phyloP scores from a whole-genome alignment of 2,888 invertebrate species.

The Idaea biselata region DNA sequence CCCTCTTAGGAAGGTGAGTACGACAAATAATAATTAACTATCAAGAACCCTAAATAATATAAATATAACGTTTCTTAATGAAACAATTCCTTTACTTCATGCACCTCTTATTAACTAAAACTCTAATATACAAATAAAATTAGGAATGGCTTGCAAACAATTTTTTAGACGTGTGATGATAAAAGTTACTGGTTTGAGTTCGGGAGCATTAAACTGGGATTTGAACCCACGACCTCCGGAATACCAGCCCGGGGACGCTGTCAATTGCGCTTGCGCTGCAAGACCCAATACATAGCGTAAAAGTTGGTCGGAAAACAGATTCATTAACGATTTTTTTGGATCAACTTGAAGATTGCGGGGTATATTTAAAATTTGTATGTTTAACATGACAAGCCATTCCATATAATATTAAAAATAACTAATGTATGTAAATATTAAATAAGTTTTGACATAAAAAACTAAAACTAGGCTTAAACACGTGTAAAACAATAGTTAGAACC shows the following conservation, averaged over 20 bases:
- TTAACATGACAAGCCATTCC: slow-evolving; percentile 23
- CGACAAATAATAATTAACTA: slow-evolving; percentile 9
- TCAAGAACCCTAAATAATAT: slow-evolving; percentile 42
- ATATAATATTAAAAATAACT: slow-evolving; percentile 55
- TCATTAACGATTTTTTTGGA: no score
- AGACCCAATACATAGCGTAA: no score
- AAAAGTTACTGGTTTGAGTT: slow-evolving; percentile 37
- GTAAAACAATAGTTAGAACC: slow-evolving; percentile 54
- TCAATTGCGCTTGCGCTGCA: no score
- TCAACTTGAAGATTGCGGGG: no score
- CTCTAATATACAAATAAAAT: slow-evolving; percentile 71
- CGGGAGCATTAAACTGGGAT: slow-evolving; percentile 10
- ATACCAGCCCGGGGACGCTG: no score
- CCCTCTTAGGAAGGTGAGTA: no score
- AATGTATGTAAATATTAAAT: slow-evolving; percentile 64
- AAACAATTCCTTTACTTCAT: slow-evolving; percentile 55
- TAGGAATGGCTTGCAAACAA: slow-evolving; percentile 45
- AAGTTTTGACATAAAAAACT: slow-evolving; percentile 58
- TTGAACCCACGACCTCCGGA: no score
- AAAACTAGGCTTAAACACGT: slow-evolving; percentile 48
- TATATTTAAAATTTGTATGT: no score
- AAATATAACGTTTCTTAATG: slow-evolving; percentile 45
- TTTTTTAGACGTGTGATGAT: slow-evolving; percentile 31
- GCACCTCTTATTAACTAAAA: slow-evolving; percentile 66
- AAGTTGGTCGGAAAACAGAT: no score